Conservation (phyloP, 2,113 vertebrate species). For the Helogale parvula region DNA sequence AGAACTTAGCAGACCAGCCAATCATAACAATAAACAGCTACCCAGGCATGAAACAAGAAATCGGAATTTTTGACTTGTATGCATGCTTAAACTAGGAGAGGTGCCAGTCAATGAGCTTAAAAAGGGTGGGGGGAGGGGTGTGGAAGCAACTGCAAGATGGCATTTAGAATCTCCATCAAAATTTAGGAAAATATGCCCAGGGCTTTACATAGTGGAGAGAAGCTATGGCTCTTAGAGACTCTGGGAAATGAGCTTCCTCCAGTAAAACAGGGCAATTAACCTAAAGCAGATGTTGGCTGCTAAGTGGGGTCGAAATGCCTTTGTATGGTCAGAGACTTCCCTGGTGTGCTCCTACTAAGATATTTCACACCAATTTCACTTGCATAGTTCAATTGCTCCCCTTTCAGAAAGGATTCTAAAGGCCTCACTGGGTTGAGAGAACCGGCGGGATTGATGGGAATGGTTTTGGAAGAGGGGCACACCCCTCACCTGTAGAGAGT, state of each 20-base stretch:
- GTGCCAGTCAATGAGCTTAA: slow-evolving; percentile 52
- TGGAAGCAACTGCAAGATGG: background rate
- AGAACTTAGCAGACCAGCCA: slow-evolving; percentile 70
- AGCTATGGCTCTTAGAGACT: background rate
- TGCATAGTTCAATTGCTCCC: background rate
- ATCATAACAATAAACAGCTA: slow-evolving; percentile 70
- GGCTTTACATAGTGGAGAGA: background rate
- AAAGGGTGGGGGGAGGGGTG: background rate
- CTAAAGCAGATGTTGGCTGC: background rate
- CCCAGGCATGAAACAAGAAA: slow-evolving; percentile 70
- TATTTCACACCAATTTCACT: background rate
- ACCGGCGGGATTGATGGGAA: background rate
- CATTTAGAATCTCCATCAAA: background rate
- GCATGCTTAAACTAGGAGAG: slow-evolving; percentile 43
- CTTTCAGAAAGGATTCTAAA: background rate
- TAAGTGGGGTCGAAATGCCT: background rate
- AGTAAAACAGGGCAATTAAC: slow-evolving; percentile 5
- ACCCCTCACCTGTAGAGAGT: fast-evolving
- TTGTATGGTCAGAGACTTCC: background rate
- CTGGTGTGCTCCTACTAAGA: background rate
- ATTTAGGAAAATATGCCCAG: background rate
- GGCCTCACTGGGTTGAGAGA: background rate
- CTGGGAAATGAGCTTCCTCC: background rate
- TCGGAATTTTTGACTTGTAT: slow-evolving; percentile 1
- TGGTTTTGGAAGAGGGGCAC: background rate